These are phyloP conservation scores for Ennomos fuscantarius DNA, from an alignment of 2,888 invertebrate species.

Conservation along the genomic window DNA sequence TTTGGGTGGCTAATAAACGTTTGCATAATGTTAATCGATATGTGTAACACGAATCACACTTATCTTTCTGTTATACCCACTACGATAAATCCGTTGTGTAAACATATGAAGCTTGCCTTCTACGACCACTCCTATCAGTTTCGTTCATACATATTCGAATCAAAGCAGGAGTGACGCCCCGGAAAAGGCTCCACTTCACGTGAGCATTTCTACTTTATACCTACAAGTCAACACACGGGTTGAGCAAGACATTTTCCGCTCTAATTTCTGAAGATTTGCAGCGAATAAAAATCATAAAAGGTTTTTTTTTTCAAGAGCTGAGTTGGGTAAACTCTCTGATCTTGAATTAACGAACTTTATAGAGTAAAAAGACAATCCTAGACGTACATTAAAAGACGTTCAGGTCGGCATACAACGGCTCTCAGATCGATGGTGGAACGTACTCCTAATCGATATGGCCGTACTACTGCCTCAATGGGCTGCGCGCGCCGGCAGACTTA, in stretches of 20 bases:
- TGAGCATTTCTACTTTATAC: constrained; percentile 28
- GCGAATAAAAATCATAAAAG: constrained; percentile 29
- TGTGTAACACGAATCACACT: constrained; percentile 24
- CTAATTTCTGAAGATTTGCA: constrained; percentile 16
- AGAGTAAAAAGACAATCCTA: constrained; percentile 55
- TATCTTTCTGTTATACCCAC: constrained; percentile 23
- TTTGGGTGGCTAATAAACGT: constrained; percentile 1
- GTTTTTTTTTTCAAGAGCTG: constrained; percentile 26
- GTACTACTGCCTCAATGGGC: constrained; percentile 77
- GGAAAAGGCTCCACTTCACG: constrained; percentile 40
- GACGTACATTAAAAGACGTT: constrained; percentile 67
- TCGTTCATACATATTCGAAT: constrained; percentile 43
- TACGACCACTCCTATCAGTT: constrained; percentile 41
- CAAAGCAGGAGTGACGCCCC: constrained; percentile 41
- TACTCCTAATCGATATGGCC: constrained; percentile 76
- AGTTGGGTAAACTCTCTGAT: constrained; percentile 31
- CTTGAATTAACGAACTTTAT: constrained; percentile 47
- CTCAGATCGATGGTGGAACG: constrained; percentile 69
- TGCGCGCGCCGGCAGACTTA: constrained; percentile 79
- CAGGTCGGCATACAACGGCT: constrained; percentile 58
- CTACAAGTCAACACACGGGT: constrained; percentile 10
- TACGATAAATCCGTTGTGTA: constrained; percentile 34
- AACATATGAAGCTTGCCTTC: constrained; percentile 36
- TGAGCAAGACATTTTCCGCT: constrained; percentile 25
- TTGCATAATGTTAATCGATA: constrained; percentile 25